Conservation (phyloP, 2,888 invertebrate genomes). For the Drosophila niveifrons region DNA sequence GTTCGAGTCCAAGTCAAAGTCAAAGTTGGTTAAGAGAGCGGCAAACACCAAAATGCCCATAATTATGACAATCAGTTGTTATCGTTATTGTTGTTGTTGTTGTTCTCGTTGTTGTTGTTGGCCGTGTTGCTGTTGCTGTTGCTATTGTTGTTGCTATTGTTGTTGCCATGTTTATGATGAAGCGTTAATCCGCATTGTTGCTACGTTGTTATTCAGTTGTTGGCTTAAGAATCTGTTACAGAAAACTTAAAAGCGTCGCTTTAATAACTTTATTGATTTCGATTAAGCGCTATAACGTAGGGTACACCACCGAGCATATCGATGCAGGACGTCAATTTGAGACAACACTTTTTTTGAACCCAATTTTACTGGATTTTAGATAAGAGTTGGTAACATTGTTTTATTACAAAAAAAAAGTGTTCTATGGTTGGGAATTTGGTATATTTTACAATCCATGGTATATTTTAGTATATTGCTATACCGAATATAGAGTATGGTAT, state of each 20-base stretch:
- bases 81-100: conserved; percentile 41
- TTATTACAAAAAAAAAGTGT: too few species aligned
- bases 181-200: conserved; percentile 79
- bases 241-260: conserved; percentile 79
- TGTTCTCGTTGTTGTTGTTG: conserved; percentile 23
- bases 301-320: conserved; percentile 45
- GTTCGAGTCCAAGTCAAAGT: conserved; percentile 5
- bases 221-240: conserved; percentile 79
- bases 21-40: conserved; percentile 56
- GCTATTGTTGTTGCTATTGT: conserved; percentile 29
- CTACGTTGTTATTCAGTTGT: conserved; percentile 65
- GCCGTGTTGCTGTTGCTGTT: conserved; percentile 13
- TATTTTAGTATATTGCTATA: too few species aligned
- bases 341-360: background rate
- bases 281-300: conserved; percentile 77
- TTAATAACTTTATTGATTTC: conserved; percentile 81
- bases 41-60: conserved; percentile 78
- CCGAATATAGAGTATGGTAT: too few species aligned
- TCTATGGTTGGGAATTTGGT: too few species aligned
- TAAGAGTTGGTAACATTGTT: too few species aligned
- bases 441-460: too few species aligned
- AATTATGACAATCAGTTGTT: conserved; percentile 77
- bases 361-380: background rate
- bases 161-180: conserved; percentile 69
- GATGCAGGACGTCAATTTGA: background rate